A percentile compares a stretch with the other conserved stretches of the same genome.
Conservation (phyloP, 2,888 invertebrate species). For the Drosophila vallismaia region DNA sequence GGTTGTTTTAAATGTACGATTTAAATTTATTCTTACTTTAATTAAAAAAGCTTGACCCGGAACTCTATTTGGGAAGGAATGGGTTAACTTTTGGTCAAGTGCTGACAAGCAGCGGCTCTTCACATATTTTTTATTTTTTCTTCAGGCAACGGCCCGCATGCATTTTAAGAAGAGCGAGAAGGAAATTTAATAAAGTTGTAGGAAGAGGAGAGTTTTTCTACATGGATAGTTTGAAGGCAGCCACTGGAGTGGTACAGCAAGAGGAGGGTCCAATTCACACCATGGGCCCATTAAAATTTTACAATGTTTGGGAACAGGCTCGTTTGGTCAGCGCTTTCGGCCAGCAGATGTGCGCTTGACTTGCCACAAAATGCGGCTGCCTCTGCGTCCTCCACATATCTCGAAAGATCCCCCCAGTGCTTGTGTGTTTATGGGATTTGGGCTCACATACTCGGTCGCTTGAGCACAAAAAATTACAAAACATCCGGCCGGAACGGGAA, state of each 20-base stretch:
- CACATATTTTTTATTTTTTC: slow-evolving; percentile 1
- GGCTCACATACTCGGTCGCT: slow-evolving; percentile 27
- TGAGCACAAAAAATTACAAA: slow-evolving; percentile 34
- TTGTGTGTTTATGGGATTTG: slow-evolving; percentile 43
- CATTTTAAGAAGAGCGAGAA: slow-evolving; percentile 40
- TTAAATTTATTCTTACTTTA: no score
- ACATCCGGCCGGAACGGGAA: slow-evolving; percentile 23
- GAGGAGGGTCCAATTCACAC: slow-evolving; percentile 45
- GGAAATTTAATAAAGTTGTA: slow-evolving; percentile 55
- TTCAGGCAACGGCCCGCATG: slow-evolving; percentile 18
- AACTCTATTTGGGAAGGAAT: slow-evolving; percentile 11
- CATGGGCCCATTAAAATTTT: slow-evolving; percentile 57
- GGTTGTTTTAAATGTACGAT: no score
- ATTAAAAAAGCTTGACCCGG: slow-evolving; percentile 13
- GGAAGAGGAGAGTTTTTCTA: slow-evolving; percentile 19
- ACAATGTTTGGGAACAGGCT: slow-evolving; percentile 48
- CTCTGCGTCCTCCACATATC: slow-evolving; percentile 12
- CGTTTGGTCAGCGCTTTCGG: slow-evolving; percentile 53
- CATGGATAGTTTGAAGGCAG: slow-evolving; percentile 5
- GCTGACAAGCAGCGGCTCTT: slow-evolving; percentile 27
- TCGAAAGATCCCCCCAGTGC: slow-evolving; percentile 5
- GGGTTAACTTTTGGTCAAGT: slow-evolving; percentile 47
- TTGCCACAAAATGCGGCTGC: slow-evolving; percentile 54
- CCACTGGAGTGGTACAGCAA: background rate
- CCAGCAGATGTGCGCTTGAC: slow-evolving; percentile 55